Base-by-base conservation (phyloP, 2,113 vertebrate genomes). In the Sula dactylatra region DNA sequence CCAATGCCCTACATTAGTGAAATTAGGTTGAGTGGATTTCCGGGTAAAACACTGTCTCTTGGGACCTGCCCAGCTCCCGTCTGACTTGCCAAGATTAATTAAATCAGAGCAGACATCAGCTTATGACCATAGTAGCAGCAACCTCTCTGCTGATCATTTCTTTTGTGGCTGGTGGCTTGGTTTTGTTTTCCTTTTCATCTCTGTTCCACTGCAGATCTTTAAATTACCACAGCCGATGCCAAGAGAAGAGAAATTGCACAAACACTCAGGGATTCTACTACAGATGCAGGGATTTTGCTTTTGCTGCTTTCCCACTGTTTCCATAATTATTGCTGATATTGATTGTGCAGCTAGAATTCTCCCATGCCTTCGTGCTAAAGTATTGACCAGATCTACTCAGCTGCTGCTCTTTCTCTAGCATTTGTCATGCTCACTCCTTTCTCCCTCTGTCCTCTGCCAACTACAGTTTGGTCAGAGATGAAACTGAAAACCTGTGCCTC, bases 21-120 rank as follows among this genome's bases (percentile, higher is more conserved):
- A 98, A 98, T 98, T 98, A 98, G 97, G 98, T 97, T 98, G 98
- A 98, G 97, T 98, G 98, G 98, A 98, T 98, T 98, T 98, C 98
- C 88, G 95, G 98, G 98, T 98, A 98, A 98, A 98, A 98, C 87
- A 97, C 95, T 97, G 96, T 95, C 98, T 98, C 98, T 97, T 98
- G 98, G 98, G 98, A 98, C 97, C 91, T 98, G 97, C 97, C 97
- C 97, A 98, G 97, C 94, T 98, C 96, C 97, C 3, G 5, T 96
- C 94, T 97, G 95, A 96, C 97, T 98, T 98, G 98, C 98, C 98
- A 98, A 96, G 97, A 98, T 98, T 98, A 98, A 98, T 98, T 98
- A 98, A 98, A 98, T 96, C 95, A 96, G 97, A 98, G 95, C 96
- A 97, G 97, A 94, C 96, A 97, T 98, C 97, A 97, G 95, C 65